These are phyloP conservation scores for Dysdera silvatica DNA, from an alignment of 1,140 invertebrate species.

Conservation along the genomic window DNA sequence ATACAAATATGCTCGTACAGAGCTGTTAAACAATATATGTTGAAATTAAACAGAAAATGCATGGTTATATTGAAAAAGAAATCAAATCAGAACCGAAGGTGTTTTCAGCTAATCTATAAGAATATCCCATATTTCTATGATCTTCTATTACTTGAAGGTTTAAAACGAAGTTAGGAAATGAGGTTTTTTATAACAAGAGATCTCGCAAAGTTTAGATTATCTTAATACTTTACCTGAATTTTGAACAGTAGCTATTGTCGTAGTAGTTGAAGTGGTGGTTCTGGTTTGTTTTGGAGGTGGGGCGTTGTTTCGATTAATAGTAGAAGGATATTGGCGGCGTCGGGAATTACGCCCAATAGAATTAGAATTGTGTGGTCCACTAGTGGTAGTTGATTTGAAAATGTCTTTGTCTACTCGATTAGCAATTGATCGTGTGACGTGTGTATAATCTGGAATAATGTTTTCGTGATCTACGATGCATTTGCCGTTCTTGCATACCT, in stretches of 20 bases:
- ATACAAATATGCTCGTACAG: no score
- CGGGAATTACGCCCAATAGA: not conserved
- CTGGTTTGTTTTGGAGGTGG: not conserved
- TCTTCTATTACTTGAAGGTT: no score
- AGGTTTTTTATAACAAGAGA: no score
- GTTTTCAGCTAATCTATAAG: no score
- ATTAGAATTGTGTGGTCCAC: not conserved
- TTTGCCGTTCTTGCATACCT: slow-evolving; percentile 84
- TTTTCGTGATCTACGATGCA: slow-evolving; percentile 87
- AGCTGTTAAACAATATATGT: no score
- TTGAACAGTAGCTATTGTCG: not conserved
- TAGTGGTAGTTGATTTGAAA: slow-evolving; percentile 3
- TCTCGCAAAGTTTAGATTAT: no score
- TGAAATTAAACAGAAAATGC: no score
- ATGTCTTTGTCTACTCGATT: slow-evolving; percentile 8
- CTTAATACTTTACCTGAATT: no score
- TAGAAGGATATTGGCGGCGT: not conserved
- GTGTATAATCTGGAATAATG: slow-evolving; percentile 85
- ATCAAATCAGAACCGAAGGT: no score
- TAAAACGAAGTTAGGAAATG: no score
- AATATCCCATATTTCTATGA: no score
- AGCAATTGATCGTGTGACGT: slow-evolving; percentile 42
- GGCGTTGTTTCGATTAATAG: not conserved
- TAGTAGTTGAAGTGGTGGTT: not conserved
- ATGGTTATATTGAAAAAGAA: no score